These are phyloP conservation scores for Trinectes maculatus DNA, from an alignment of 2,113 vertebrate species.

Conservation along the genomic window DNA sequence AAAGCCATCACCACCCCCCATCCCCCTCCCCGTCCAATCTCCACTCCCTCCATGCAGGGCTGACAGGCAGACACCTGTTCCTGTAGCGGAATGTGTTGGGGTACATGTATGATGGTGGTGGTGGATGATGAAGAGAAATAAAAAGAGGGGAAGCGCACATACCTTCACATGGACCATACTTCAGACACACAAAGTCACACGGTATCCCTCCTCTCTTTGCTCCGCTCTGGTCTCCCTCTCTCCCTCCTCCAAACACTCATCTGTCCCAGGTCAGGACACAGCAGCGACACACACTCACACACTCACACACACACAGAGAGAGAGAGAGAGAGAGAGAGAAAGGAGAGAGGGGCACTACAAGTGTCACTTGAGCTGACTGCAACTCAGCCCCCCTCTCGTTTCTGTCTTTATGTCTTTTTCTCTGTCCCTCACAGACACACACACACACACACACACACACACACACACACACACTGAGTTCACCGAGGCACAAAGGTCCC, in stretches of 20 bases:
- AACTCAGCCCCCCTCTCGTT: constrained; percentile 35
- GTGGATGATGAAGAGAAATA: not conserved
- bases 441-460: constrained; percentile 65
- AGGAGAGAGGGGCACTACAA: constrained; percentile 61
- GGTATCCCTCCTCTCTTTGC: constrained; percentile 37
- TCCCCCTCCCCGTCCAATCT: constrained; percentile 15
- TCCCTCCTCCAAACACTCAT: constrained; percentile 50
- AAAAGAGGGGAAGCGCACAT: constrained; percentile 29
- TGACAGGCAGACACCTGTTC: constrained; percentile 75
- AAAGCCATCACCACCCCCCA: constrained; percentile 25
- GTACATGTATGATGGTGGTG: not conserved
- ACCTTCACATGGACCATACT: constrained; percentile 82
- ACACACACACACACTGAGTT: constrained; percentile 79
- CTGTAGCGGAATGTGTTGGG: constrained; percentile 43
- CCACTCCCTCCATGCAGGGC: constrained; percentile 66
- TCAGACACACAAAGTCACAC: constrained; percentile 41
- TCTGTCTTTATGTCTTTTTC: constrained; percentile 41
- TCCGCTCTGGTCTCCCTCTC: constrained; percentile 30
- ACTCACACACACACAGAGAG: not conserved
- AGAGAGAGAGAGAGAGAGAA: constrained; percentile 13
- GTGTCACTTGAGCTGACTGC: constrained; percentile 77
- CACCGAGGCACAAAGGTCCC: constrained; percentile 94
- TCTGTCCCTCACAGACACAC: constrained; percentile 72
- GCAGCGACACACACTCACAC: constrained; percentile 7
- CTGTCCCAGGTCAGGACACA: constrained; percentile 60